Evolutionary conservation across 2,888 invertebrate genomes (phyloP), one percentile per base, ranked within the genome.

Genomic region (Drosophila formosana): DNA sequence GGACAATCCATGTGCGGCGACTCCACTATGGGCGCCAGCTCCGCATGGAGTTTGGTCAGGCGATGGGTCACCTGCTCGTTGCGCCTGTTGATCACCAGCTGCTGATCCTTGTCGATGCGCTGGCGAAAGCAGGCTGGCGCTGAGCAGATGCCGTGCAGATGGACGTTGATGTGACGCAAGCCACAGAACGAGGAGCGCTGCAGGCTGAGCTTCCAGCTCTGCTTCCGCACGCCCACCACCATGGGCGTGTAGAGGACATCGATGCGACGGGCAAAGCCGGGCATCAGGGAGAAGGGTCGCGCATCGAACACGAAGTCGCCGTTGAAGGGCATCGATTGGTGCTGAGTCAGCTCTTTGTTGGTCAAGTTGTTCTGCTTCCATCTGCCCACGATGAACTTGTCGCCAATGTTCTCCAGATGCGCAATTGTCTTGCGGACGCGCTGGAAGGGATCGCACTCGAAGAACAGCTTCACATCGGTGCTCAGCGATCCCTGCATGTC

Each of bases 281-380:
- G 75, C 9, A 76, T 49, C 18, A 90, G 50, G 0, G 82, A 75
- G 57, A 90, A 90, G 0, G 78, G 73, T 0, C 56, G 57, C 1
- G 32, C 26, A 23, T 91, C 78, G 26, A 90, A 90, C 0, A 90
- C 1, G 55, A 90, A 81, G 37, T 91, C 90, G 0, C 67, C 37
- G 13, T 78, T 79, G 1, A 18, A 18, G 18, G 18, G 18, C 18
- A 6, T 11, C 0, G 62, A 37, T 41, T 39, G 3, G 1, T 60
- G 55, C 13, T 65, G 61, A 2, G 28, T 34, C 3, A 78, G 32
- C n/a, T 57, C 62, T 13, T 28, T 49, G 2, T 51, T 57, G 8
- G 37, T 9, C 25, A 62, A 5, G 4, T 13, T 30, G n/a, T 45
- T 28, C 1, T 8, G 5, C 13, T 23, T 47, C 87, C 87, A 82